Base-by-base conservation (phyloP, 2,888 invertebrate species). In the Antheraea yamamai region DNA sequence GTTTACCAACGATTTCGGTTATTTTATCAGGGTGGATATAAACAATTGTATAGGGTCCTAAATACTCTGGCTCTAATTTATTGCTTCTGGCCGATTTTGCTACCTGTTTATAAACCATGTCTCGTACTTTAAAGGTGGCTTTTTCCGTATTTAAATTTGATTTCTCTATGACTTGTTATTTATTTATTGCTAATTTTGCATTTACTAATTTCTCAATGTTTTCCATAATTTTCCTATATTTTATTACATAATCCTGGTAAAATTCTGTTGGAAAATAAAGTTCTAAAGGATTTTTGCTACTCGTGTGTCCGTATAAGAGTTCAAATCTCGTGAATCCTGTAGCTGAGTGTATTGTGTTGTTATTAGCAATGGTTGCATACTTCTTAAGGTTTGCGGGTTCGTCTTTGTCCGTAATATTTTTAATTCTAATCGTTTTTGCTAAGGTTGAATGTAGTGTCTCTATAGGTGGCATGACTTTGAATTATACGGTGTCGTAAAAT, bases 201-300 rank as follows among this genome's bases (percentile, higher is more conserved):
- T 75, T 76, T 2, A 82, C 73, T 55, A 78, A 10, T 77, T 80
- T 79, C 18, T 83, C 79, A 0, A 79, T 74, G 10, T 76, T 76
- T 78, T 83, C 80, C 77, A 79, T 82, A 10, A 10, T 78, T 12
- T 81, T 1, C 66, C 61, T 81, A 73, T 98, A 98, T 89, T 95
- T 96, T 76, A 97, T 96, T 2, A 96, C 96, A 72, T 96, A 97
- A 87, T 97, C 97, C 23, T 95, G 97, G 35, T 95, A 96, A 82
- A 92, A 97, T 79, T 84, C 81, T 76, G 80, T 78, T 4, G 81
- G 82, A 78, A 74, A 88, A 80, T 80, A 84, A 80, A 79, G 75
- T 76, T 82, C 84, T 80, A 79, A 77, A 73, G 77, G 86, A 76
- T 80, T 86, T 80, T 80, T 81, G 75, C 73, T 82, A 70, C 71